Base-by-base conservation (phyloP, 2,797 vertebrate species). In the Sparus aurata region DNA sequence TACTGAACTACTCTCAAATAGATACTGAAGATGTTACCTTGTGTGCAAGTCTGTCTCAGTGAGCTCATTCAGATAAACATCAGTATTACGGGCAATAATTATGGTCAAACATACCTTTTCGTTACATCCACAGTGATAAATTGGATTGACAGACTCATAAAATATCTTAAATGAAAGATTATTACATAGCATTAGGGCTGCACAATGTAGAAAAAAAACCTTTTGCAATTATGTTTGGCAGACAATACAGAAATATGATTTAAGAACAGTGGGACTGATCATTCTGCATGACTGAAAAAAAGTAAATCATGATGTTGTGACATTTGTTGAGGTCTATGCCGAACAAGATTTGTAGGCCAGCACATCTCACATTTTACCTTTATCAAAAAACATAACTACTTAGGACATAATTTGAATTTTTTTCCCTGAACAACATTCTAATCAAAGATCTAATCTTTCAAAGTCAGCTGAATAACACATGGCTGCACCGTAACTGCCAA, bases 391-490 rank as follows among this genome's bases (percentile, higher is more conserved):
- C 45, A 49, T n/a, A 38, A 10, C 17, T 30, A 9, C 5, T 23
- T 8, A 3, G 17, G n/a, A 64, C 12, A 22, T 22, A 3, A 23
- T 38, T 63, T 15, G 46, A 16, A 10, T 20, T 9, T n/a, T 46
- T n/a, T 43, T 62, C 15, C 8, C 16, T 17, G 3, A 30, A 66
- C 41, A 25, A 22, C 8, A 30, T 45, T 34, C 15, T n/a, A 3
- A 22, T 30, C 10, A 23, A 50, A 65, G 18, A 22, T n/a, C n/a
- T n/a, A n/a, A n/a, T 50, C 67, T 61, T 71, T 38, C 12, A 80
- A 49, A 80, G 66, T 85, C 73, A 75, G 81, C 73, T 85, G 78
- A 83, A 27, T 1, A 53, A 60, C 82, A 81, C 27, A 70, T 54
- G 71, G 34, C 60, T 27, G 34, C 55, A 61, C 41, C 69, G 61